Conservation (phyloP, 2,888 invertebrate species). For the Myathropa florea region DNA sequence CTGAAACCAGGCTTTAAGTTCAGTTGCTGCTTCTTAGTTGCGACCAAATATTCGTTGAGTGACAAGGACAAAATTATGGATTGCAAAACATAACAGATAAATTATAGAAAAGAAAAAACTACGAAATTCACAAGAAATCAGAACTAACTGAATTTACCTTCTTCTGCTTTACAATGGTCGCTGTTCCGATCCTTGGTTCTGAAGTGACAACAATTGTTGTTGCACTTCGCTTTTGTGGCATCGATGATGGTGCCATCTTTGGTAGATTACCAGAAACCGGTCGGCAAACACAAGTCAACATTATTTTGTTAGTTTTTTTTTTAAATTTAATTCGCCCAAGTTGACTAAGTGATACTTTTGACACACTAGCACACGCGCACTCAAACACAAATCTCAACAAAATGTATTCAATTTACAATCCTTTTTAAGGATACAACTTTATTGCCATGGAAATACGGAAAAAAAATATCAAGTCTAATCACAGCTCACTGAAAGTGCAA, state of each 20-base stretch:
- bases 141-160: constrained; percentile 70
- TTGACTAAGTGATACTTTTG: constrained; percentile 3
- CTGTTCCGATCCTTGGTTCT: constrained; percentile 77
- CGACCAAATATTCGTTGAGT: too few relatives aligned
- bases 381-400: constrained; percentile 8
- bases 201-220: constrained; percentile 78
- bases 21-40: too few relatives aligned
- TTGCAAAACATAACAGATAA: not conserved
- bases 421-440: constrained; percentile 36
- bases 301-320: constrained; percentile 59
- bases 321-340: not conserved
- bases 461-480: constrained; percentile 39
- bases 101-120: not conserved
- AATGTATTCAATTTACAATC: constrained; percentile 20
- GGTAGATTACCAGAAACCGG: constrained; percentile 80
- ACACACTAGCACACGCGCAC: not conserved
- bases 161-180: constrained; percentile 71
- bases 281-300: constrained; percentile 81
- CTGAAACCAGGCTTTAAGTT: too few relatives aligned
- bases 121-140: not conserved
- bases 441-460: constrained; percentile 36
- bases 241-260: constrained; percentile 78
- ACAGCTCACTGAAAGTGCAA: constrained; percentile 59
- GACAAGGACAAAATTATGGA: too few relatives aligned
- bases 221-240: constrained; percentile 76